Percentiles rank a stretch among this genome's conserved stretches.
Conservation (phyloP, 2,797 vertebrate genomes). For the Falco cherrug region DNA sequence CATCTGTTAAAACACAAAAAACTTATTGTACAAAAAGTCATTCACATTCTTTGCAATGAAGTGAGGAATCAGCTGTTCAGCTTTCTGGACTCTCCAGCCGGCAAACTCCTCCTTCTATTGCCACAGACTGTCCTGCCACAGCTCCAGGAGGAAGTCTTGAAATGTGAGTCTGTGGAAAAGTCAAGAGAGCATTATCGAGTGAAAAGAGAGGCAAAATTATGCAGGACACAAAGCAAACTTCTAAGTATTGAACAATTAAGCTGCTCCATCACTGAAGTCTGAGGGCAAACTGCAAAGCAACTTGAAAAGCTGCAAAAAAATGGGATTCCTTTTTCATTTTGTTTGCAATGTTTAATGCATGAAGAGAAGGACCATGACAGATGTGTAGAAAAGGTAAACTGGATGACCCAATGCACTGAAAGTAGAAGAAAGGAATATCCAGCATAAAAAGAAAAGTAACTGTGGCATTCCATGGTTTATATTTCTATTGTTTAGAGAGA, state of each 20-base stretch:
- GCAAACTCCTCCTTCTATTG: constrained; percentile 98
- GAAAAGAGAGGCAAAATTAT: constrained; percentile 6
- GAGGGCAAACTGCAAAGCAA: neutral
- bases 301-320: neutral
- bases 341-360: neutral
- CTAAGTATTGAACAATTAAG: neutral
- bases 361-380: neutral
- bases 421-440: neutral
- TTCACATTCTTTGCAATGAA: constrained; percentile 48
- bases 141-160: constrained; percentile 96
- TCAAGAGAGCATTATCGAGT: constrained; percentile 10
- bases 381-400: neutral
- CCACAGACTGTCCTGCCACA: constrained; percentile 96
- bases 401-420: neutral
- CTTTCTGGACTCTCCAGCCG: constrained; percentile 85
- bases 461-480: neutral
- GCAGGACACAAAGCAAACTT: neutral
- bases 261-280: neutral
- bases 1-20: constrained; percentile 78
- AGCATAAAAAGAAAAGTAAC: neutral
- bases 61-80: constrained; percentile 71
- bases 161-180: constrained; percentile 92
- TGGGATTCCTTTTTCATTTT: neutral
- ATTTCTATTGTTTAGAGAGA: neutral
- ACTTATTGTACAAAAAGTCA: constrained; percentile 72